Evolutionary conservation across 1,140 invertebrate genomes (phyloP), one percentile per base, ranked within the genome.

Genomic region (Papilio glaucus): DNA sequence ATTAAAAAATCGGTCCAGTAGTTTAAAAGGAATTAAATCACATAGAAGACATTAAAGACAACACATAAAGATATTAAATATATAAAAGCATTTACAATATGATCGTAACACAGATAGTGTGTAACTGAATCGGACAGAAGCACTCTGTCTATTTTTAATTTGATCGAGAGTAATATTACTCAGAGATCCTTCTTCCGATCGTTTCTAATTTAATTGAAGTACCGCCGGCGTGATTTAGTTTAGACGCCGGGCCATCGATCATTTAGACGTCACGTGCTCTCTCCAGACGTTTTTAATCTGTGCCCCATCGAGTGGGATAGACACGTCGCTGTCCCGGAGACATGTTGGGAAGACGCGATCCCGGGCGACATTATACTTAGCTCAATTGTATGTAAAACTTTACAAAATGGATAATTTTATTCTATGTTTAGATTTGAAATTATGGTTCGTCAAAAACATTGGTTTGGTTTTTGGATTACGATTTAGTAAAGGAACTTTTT

Each of bases 261-360:
- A 57, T 57, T 57, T 24, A 49, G 10, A 18, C 49, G 49, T 57
- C 49, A 57, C 49, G 49, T 57, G 49, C 49, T 18, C 49, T 57
- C 49, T 26, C 49, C 49, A 57, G 49, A 57, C 49, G 21, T 57
- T 57, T 57, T 57, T 57, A 57, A 57, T 57, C 49, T 57, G 49
- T 57, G 49, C 49, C 49, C n/a, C 49, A 57, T 57, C 24, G 49
- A 57, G 49, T 57, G 49, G 49, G 49, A 57, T 57, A 57, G 49
- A 57, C 49, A 57, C 49, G 49, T 57, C 21, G 49, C 49, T 57
- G 24, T 57, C 49, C 49, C 49, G 18, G 21, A 18, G 45, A 57
- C 49, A 57, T 57, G 49, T 57, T 57, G 49, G 24, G 49, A 57
- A 57, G 21, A 26, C 49, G 10, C 0, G 49, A 57, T 10, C 29